Evolutionary conservation across 2,797 vertebrate genomes (phyloP).

Genomic region (Onychomys leucogaster): DNA sequence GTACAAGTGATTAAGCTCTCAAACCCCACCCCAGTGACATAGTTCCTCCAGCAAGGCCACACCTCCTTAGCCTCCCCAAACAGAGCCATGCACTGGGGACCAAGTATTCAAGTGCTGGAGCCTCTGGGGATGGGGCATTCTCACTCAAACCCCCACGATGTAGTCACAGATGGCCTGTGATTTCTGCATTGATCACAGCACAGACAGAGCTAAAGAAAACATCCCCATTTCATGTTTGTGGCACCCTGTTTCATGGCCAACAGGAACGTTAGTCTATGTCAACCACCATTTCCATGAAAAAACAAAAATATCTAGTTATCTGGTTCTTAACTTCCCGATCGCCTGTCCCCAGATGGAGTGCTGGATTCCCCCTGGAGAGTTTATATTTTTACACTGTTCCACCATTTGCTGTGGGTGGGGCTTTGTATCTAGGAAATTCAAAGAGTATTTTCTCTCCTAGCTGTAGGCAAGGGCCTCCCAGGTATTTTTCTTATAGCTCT

Average conservation of each 20-base stretch:
- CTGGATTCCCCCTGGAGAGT: not conserved
- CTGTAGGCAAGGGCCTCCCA: not conserved
- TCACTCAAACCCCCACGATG: not conserved
- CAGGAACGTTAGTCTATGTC: conserved; percentile 21
- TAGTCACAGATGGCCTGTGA: not conserved
- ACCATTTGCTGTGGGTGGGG: not conserved
- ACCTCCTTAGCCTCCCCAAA: not conserved
- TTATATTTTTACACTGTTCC: not conserved
- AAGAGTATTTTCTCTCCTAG: not conserved
- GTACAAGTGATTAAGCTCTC: not conserved
- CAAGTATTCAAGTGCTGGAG: not conserved
- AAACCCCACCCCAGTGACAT: not conserved
- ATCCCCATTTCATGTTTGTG: not conserved
- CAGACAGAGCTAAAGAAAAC: not conserved
- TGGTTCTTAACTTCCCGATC: conserved; percentile 7
- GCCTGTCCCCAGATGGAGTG: not conserved
- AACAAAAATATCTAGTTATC: not conserved
- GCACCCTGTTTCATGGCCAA: not conserved
- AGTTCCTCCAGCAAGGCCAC: not conserved
- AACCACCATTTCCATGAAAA: not conserved
- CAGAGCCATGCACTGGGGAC: not conserved
- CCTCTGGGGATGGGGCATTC: not conserved
- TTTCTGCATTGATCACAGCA: not conserved
- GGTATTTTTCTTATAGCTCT: not conserved
- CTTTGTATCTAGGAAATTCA: not conserved